Base-by-base conservation (phyloP, 1,140 invertebrate genomes). In the Drosophila sulfurigaster region DNA sequence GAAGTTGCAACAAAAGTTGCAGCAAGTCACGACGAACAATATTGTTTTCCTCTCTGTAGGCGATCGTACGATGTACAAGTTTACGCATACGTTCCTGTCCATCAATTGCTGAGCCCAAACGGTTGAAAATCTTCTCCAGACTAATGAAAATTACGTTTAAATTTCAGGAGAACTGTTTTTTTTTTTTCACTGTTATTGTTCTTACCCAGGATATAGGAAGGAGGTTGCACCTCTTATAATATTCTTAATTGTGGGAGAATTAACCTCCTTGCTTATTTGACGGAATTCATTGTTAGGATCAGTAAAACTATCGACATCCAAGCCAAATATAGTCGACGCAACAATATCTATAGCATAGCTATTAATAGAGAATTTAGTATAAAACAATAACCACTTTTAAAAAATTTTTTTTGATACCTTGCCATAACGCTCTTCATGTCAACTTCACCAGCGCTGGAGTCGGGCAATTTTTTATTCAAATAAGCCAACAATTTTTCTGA, bases 21-120 rank as follows among this genome's bases (percentile, higher is more conserved):
- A 95, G 76, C 51, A 95, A 93, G 85, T 95, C 94, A 45, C 93
- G 93, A 46, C 94, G 87, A 1, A 78, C 81, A 1, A 94, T 68
- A 28, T 93, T 92, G 52, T 94, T 92, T 5, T 93, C 73, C 68
- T 94, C 93, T 11, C 94, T 81, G 45, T 93, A 93, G 7, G 93
- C 82, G 6, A 95, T 92, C 0, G 93, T 94, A 10, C 94, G 92
- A 66, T 93, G 88, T 0, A 95, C 94, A 5, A 94, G 81, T 11
- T 76, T 32, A 0, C 72, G 85, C 83, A 87, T 80, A 0, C 59
- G 49, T 20, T 63, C 59, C 0, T 2, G 2, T 3, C 76, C 73
- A 62, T 79, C 69, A 16, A 70, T 28, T 16, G 32, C 20, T 65
- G 77, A 88, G 1, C 83, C 83, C 4, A 88, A 13, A 5, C 56